Conservation (phyloP, 2,113 vertebrate genomes). For the Melanerpes aurifrons region DNA sequence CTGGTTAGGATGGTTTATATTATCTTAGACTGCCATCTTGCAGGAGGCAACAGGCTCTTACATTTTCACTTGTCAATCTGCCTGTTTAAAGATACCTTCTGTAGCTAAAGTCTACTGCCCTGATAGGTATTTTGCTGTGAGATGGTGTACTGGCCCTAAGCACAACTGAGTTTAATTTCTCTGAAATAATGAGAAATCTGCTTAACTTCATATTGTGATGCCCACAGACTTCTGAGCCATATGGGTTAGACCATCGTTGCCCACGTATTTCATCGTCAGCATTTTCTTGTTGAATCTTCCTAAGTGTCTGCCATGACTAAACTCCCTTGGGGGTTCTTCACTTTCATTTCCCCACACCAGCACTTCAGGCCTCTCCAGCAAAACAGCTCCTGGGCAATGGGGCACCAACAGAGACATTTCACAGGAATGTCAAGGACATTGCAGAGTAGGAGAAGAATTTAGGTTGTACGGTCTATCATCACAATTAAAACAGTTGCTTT, state of each 20-base stretch:
- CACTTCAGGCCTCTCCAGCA: not conserved
- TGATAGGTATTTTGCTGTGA: not conserved
- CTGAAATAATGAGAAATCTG: not conserved
- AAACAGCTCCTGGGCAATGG: not conserved
- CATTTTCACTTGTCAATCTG: not conserved
- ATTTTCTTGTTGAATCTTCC: not conserved
- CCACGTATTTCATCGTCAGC: not conserved
- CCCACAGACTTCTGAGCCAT: not conserved
- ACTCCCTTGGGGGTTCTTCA: not conserved
- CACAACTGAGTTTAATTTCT: not conserved
- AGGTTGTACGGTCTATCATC: not conserved
- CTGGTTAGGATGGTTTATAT: not conserved
- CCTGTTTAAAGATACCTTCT: not conserved
- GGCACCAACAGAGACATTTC: not conserved
- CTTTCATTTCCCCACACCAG: not conserved
- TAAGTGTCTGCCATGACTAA: not conserved
- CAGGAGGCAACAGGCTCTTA: not conserved
- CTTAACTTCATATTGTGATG: not conserved
- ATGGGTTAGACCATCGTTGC: not conserved
- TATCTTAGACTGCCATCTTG: not conserved
- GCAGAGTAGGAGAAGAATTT: not conserved
- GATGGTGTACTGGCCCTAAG: not conserved
- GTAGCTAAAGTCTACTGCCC: not conserved
- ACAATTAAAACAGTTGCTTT: not conserved
- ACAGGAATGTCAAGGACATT: not conserved